Conservation (phyloP, 1,140 invertebrate genomes). For the Drosophila bipectinata region DNA sequence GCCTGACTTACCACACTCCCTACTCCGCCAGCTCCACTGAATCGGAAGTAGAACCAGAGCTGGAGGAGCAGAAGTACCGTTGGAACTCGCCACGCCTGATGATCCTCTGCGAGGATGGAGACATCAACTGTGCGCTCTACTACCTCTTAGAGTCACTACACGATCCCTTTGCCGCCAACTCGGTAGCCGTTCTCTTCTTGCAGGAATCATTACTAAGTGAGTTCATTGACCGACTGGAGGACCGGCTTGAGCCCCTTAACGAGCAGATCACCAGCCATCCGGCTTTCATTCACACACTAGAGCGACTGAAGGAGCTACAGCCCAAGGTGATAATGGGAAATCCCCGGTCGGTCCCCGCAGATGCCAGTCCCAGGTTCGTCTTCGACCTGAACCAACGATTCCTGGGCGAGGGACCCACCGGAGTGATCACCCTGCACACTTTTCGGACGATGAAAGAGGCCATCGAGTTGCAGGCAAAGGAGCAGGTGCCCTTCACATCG, state of each 20-base stretch:
- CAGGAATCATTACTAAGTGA: conserved; percentile 58
- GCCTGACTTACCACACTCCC: conserved; percentile 1
- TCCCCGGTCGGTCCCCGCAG: conserved; percentile 18
- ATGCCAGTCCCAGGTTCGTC: conserved; percentile 54
- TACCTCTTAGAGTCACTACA: conserved; percentile 59
- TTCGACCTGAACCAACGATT: conserved; percentile 63
- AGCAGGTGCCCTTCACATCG: conserved; percentile 45
- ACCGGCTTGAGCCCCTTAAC: conserved; percentile 33
- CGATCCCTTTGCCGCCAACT: conserved; percentile 50
- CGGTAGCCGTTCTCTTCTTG: conserved; percentile 58
- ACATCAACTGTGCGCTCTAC: conserved; percentile 64
- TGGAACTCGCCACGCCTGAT: conserved; percentile 54
- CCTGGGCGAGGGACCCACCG: conserved; percentile 54
- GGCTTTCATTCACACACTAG: conserved; percentile 28
- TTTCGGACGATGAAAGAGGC: conserved; percentile 77
- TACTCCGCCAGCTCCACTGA: background rate
- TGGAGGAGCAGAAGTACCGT: conserved; percentile 15
- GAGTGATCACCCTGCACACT: conserved; percentile 70
- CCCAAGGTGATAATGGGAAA: conserved; percentile 59
- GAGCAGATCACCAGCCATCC: conserved; percentile 38
- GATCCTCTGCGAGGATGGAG: conserved; percentile 65
- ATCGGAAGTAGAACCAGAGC: background rate
- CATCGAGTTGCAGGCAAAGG: conserved; percentile 50
- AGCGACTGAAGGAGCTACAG: conserved; percentile 46
- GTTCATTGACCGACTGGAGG: conserved; percentile 41